phyloP scores from a whole-genome alignment of 2,888 invertebrate genomes.

The Thumatha senex region DNA sequence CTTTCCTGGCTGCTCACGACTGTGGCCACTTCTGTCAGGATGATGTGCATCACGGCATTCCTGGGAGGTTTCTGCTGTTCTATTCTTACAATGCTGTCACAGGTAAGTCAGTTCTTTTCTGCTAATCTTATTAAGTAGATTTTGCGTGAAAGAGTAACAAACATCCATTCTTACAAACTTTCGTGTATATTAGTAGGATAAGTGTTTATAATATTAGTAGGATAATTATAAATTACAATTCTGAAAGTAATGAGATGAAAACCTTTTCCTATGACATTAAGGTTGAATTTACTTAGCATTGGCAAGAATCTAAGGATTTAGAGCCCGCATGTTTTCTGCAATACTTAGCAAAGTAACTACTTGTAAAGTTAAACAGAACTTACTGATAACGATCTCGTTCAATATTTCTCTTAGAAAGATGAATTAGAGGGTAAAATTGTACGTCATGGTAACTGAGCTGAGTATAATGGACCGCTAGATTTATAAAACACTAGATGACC shows the following conservation, averaged over 20 bases:
- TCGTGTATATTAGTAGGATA: too few relatives aligned
- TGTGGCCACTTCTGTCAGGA: constrained; percentile 88
- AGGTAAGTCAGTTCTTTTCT: constrained; percentile 65
- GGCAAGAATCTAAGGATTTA: neutral
- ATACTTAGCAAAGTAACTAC: constrained; percentile 32
- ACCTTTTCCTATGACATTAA: too few relatives aligned
- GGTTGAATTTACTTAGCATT: too few relatives aligned
- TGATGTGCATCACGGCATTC: constrained; percentile 93
- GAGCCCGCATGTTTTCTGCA: constrained; percentile 51
- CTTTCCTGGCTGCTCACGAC: constrained; percentile 92
- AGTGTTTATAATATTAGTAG: too few relatives aligned
- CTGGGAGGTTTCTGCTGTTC: constrained; percentile 92
- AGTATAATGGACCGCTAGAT: too few relatives aligned
- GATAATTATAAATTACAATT: too few relatives aligned
- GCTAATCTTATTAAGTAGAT: neutral
- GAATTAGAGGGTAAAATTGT: too few relatives aligned
- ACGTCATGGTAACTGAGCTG: too few relatives aligned
- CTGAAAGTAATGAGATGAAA: too few relatives aligned
- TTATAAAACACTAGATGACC: too few relatives aligned
- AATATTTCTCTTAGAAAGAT: neutral
- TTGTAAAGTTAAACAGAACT: constrained; percentile 1
- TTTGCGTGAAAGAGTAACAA: too few relatives aligned
- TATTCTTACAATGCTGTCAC: constrained; percentile 89
- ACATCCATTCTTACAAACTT: too few relatives aligned
- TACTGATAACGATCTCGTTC: neutral